Evolutionary conservation across 1,140 invertebrate species (phyloP).

Genomic region (Carcinoscorpius rotundicauda): DNA sequence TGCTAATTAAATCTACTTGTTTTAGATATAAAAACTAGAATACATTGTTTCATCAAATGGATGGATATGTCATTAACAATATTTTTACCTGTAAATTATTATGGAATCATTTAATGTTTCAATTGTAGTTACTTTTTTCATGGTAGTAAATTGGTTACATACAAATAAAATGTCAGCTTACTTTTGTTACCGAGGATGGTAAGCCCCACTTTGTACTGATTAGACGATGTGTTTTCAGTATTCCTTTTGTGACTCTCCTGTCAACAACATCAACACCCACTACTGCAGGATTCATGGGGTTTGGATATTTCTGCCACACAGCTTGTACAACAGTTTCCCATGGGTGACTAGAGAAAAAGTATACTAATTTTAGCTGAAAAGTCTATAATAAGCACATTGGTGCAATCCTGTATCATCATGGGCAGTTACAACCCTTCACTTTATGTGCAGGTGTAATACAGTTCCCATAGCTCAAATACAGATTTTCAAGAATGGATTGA

Average conservation of each 20-base stretch:
- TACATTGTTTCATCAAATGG: too few relatives aligned
- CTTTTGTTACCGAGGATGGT: constrained; percentile 74
- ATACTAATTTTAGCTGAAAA: background rate
- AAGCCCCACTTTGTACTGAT: constrained; percentile 91
- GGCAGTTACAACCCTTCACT: too few relatives aligned
- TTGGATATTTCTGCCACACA: constrained; percentile 97
- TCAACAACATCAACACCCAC: constrained; percentile 93
- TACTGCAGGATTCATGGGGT: constrained; percentile 90
- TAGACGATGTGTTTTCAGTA: constrained; percentile 78
- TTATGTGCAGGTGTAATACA: too few relatives aligned
- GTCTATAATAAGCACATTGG: too few relatives aligned
- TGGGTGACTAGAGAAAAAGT: constrained; percentile 55
- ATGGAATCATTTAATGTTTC: too few relatives aligned
- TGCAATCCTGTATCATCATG: too few relatives aligned
- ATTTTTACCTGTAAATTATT: background rate
- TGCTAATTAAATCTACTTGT: too few relatives aligned
- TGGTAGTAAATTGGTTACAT: too few relatives aligned
- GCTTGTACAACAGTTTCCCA: constrained; percentile 95
- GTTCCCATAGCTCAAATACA: too few relatives aligned
- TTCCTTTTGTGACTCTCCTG: constrained; percentile 64
- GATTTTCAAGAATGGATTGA: too few relatives aligned
- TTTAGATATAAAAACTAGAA: too few relatives aligned
- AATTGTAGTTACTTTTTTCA: too few relatives aligned
- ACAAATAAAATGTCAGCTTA: constrained; percentile 29
- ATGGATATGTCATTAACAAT: constrained; percentile 12